phyloP scores from a whole-genome alignment of 2,797 vertebrate genomes.

The Poeciliopsis paucimaculata region DNA sequence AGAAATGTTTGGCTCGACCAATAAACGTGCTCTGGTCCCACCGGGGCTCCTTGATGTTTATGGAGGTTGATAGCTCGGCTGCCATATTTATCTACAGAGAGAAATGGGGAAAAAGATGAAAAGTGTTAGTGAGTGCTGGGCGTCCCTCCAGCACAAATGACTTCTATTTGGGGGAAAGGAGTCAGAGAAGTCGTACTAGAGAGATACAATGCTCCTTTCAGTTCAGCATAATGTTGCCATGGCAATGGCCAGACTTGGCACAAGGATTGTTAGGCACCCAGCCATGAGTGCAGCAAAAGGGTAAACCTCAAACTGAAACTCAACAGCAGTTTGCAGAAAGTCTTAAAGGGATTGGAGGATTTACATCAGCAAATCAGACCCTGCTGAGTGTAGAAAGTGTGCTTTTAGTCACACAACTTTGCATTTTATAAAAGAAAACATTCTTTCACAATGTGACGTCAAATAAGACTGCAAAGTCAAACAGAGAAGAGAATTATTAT shows the following conservation, averaged over 20 bases:
- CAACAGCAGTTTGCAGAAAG: conserved; percentile 28
- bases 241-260: conserved; percentile 70
- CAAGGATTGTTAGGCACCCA: conserved; percentile 49
- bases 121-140: background rate
- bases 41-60: conserved; percentile 96
- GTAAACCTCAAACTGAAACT: conserved; percentile 37
- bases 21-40: conserved; percentile 97
- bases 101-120: conserved; percentile 1
- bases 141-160: background rate
- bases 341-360: background rate
- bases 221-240: conserved; percentile 72
- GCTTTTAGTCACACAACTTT: background rate
- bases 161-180: background rate
- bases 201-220: conserved; percentile 41
- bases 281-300: conserved; percentile 36
- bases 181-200: background rate
- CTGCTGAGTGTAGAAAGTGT: background rate
- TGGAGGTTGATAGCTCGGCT: conserved; percentile 86
- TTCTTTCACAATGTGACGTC: background rate
- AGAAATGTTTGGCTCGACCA: conserved; percentile 96
- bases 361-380: background rate
- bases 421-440: background rate
- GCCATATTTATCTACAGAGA: conserved; percentile 86
- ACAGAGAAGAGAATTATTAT: background rate
- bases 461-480: background rate